Percentiles rank a stretch among this genome's conserved stretches.
These are phyloP conservation scores for Psilanteris sp. DNA, from an alignment of 1,140 invertebrate genomes.

Conservation along the genomic window DNA sequence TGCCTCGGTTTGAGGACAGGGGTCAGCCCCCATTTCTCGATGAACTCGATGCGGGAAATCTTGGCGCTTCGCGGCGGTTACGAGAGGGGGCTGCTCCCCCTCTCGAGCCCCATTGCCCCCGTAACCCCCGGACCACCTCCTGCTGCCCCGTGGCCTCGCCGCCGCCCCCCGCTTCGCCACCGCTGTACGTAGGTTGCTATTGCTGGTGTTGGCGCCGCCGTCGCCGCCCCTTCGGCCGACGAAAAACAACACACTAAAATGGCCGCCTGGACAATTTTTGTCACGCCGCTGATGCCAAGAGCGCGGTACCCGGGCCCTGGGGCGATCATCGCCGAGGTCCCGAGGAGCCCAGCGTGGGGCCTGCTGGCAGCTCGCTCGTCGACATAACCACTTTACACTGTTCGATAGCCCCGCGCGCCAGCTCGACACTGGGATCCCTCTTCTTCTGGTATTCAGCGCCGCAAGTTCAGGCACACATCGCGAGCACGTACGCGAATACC, in stretches of 20 bases:
- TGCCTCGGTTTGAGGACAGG: slow-evolving; percentile 96
- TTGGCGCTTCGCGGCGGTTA: slow-evolving; percentile 83
- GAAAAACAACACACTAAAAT: slow-evolving; percentile 67
- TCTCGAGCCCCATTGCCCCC: slow-evolving; percentile 78
- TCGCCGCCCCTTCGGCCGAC: slow-evolving; percentile 41
- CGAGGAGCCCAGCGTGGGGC: slow-evolving; percentile 18
- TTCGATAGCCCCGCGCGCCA: slow-evolving; percentile 10
- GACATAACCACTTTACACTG: slow-evolving; percentile 35
- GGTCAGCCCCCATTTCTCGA: slow-evolving; percentile 97
- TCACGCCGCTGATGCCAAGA: slow-evolving; percentile 18
- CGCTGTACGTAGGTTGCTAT: slow-evolving; percentile 38
- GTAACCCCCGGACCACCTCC: slow-evolving; percentile 73
- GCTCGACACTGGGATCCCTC: slow-evolving; percentile 4
- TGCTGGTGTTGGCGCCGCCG: slow-evolving; percentile 30
- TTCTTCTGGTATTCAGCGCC: slow-evolving; percentile 18
- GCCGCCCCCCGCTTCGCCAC: slow-evolving; percentile 49
- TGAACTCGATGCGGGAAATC: slow-evolving; percentile 97
- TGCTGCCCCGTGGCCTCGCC: slow-evolving; percentile 68
- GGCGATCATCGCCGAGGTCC: slow-evolving; percentile 28
- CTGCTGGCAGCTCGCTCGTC: slow-evolving; percentile 10
- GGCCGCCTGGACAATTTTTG: slow-evolving; percentile 47
- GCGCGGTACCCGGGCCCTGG: slow-evolving; percentile 39
- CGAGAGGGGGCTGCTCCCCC: slow-evolving; percentile 80
- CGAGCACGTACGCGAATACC: slow-evolving; percentile 23
- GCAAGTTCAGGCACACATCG: slow-evolving; percentile 30